Percentiles rank a stretch among this genome's conserved stretches.
phyloP scores from a whole-genome alignment of 2,797 vertebrate genomes.

The Buceros bicornis region DNA sequence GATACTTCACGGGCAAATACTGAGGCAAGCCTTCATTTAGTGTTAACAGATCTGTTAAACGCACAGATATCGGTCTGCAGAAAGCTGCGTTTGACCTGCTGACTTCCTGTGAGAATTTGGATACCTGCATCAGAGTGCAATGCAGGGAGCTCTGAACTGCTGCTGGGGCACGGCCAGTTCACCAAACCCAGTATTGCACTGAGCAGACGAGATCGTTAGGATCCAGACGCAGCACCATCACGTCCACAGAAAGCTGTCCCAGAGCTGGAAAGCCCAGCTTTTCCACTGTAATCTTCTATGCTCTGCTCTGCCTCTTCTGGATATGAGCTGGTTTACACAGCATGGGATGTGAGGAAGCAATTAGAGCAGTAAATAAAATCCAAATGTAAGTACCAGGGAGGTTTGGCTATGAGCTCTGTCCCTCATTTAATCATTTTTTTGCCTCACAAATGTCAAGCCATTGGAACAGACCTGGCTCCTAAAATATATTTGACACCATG shows the following conservation, averaged over 20 bases:
- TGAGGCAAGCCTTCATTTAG: neutral
- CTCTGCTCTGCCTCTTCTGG: neutral
- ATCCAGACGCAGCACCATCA: neutral
- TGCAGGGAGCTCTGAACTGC: neutral
- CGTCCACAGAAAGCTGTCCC: neutral
- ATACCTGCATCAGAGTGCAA: neutral
- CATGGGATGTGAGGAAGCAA: neutral
- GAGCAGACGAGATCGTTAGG: fast-evolving
- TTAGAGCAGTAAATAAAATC: neutral
- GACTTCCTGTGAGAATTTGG: neutral
- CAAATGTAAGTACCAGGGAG: neutral
- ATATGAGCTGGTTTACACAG: neutral
- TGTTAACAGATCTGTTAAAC: neutral
- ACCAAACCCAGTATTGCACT: fast-evolving
- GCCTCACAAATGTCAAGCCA: neutral
- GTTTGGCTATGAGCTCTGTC: neutral
- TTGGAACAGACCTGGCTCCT: neutral
- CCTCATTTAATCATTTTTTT: neutral
- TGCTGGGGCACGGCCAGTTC: neutral
- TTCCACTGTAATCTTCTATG: neutral
- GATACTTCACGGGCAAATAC: neutral
- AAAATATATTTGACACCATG: neutral
- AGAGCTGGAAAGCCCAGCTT: neutral
- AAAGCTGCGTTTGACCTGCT: neutral
- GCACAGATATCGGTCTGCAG: neutral